These are phyloP conservation scores for Drosophila ficusphila DNA, from an alignment of 1,140 invertebrate genomes.

Conservation along the genomic window DNA sequence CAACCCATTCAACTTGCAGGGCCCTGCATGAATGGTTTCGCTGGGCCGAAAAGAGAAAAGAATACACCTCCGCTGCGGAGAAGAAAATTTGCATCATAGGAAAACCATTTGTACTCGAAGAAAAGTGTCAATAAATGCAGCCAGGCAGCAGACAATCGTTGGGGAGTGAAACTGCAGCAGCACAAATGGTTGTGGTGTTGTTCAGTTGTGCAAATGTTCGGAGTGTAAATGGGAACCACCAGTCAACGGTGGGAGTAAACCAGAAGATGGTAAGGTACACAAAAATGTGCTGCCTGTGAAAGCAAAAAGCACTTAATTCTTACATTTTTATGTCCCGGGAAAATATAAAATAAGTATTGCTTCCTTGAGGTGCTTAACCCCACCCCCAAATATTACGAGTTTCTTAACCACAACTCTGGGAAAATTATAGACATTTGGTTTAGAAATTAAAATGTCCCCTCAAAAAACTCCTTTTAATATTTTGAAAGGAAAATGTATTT, in stretches of 20 bases:
- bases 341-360: no score
- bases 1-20: conserved; percentile 14
- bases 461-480: no score
- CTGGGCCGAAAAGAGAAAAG: conserved; percentile 43
- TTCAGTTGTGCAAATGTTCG: conserved; percentile 21
- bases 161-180: conserved; percentile 57
- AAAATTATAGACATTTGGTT: no score
- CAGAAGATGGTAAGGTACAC: background rate
- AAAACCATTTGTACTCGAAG: conserved; percentile 38
- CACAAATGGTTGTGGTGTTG: conserved; percentile 51
- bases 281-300: background rate
- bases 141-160: conserved; percentile 33
- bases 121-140: conserved; percentile 71
- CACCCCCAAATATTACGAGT: no score
- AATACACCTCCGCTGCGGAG: background rate
- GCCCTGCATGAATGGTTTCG: conserved; percentile 57
- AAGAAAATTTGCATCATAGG: conserved; percentile 9
- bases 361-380: no score
- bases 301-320: no score
- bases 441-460: no score
- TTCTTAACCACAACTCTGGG: no score
- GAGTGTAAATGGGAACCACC: conserved; percentile 11
- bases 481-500: background rate
- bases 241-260: conserved; percentile 19
- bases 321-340: no score